Conservation (phyloP, 2,113 vertebrate species). For the Crotalus tigris region DNA sequence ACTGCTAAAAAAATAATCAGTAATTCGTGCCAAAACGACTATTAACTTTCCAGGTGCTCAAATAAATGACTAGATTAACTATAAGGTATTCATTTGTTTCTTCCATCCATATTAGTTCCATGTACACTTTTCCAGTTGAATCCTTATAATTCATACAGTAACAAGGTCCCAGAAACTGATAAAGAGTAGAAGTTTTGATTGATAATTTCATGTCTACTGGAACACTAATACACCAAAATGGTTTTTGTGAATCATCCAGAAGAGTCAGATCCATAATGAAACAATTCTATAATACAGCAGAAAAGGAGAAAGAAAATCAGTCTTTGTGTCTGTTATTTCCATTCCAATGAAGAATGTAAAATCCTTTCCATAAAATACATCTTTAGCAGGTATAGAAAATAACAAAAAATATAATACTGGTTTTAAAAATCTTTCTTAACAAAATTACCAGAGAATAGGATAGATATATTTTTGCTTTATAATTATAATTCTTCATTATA, state of each 20-base stretch:
- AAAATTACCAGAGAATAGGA: background rate
- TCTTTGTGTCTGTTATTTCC: background rate
- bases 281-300: constrained; percentile 64
- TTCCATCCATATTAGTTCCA: constrained; percentile 65
- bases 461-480: background rate
- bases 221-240: constrained; percentile 75
- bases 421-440: background rate
- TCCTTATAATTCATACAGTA: constrained; percentile 63
- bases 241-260: constrained; percentile 66
- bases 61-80: constrained; percentile 66
- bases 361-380: background rate
- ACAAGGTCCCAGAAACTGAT: constrained; percentile 56
- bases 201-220: constrained; percentile 55
- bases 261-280: constrained; percentile 72
- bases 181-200: constrained; percentile 3
- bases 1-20: constrained; percentile 36
- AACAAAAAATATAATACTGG: background rate
- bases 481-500: background rate
- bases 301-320: background rate
- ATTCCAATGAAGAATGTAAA: background rate
- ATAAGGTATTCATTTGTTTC: constrained; percentile 67
- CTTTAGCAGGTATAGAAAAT: background rate
- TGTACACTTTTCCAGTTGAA: constrained; percentile 56
- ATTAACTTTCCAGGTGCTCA: constrained; percentile 66
- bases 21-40: constrained; percentile 70